Percentiles rank a stretch among this genome's conserved stretches.
These are phyloP conservation scores for Morelia viridis DNA, from an alignment of 2,797 vertebrate genomes.

Conservation along the genomic window DNA sequence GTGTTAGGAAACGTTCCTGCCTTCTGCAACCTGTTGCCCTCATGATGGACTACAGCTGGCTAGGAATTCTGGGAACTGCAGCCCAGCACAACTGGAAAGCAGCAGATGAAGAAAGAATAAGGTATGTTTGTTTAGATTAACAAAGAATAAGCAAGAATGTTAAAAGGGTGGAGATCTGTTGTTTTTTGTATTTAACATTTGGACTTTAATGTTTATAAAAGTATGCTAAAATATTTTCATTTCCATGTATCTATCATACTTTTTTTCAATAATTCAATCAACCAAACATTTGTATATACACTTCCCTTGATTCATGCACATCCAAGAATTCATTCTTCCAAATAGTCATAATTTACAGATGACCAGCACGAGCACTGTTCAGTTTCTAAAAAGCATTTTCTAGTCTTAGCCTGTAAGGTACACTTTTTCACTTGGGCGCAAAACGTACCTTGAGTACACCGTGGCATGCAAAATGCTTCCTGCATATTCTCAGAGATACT, in stretches of 20 bases:
- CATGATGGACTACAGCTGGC: not conserved
- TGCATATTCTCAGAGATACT: not conserved
- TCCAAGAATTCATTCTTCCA: not conserved
- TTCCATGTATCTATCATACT: not conserved
- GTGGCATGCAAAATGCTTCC: not conserved
- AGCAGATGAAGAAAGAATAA: not conserved
- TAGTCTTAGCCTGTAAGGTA: not conserved
- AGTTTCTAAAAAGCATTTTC: not conserved
- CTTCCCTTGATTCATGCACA: not conserved
- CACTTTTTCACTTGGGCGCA: not conserved
- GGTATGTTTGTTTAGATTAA: constrained; percentile 23
- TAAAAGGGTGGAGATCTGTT: constrained; percentile 5
- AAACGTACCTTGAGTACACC: not conserved
- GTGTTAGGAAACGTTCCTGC: not conserved
- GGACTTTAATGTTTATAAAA: constrained; percentile 26
- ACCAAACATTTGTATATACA: not conserved
- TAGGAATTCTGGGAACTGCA: not conserved
- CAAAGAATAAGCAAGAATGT: not conserved
- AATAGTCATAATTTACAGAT: not conserved
- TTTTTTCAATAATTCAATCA: constrained; percentile 10
- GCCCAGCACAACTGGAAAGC: not conserved
- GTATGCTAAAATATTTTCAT: not conserved
- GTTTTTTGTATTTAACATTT: constrained; percentile 3
- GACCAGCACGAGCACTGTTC: not conserved
- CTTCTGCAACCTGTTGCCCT: not conserved